These are phyloP conservation scores for Tylochromis polylepis DNA, from an alignment of 2,113 vertebrate species.

Conservation along the genomic window DNA sequence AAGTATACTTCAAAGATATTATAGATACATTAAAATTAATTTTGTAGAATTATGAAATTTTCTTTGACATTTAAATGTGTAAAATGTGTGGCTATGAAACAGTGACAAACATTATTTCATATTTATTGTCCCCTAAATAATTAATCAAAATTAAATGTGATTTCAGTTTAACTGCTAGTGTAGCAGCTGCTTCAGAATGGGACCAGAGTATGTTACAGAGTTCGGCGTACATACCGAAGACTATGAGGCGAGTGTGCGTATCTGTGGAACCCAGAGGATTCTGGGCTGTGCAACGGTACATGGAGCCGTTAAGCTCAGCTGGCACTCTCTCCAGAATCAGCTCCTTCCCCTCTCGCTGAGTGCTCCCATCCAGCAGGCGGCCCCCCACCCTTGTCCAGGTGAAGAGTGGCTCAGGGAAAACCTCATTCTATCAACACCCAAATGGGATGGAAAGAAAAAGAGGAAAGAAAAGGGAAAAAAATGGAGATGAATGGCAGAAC, in stretches of 20 bases:
- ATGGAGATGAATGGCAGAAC: background rate
- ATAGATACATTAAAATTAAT: constrained; percentile 11
- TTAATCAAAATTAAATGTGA: constrained; percentile 16
- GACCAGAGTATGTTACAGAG: background rate
- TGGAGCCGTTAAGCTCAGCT: constrained; percentile 92
- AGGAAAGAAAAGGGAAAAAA: background rate
- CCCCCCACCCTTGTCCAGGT: constrained; percentile 96
- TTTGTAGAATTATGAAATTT: constrained; percentile 18
- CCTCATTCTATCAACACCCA: constrained; percentile 81
- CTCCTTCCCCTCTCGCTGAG: constrained; percentile 83
- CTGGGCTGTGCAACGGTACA: constrained; percentile 97
- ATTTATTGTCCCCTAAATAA: constrained; percentile 32
- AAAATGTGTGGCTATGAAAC: constrained; percentile 2
- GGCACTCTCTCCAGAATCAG: constrained; percentile 92
- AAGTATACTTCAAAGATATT: constrained; percentile 35
- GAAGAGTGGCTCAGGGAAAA: constrained; percentile 94
- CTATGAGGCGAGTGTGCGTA: constrained; percentile 96
- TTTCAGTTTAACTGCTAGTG: background rate
- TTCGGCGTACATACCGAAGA: constrained; percentile 80
- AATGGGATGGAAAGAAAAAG: background rate
- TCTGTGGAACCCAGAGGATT: constrained; percentile 96
- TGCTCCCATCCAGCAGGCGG: constrained; percentile 87
- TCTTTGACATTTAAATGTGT: constrained; percentile 27
- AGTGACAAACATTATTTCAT: constrained; percentile 1
- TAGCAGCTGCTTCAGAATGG: background rate